Conservation (phyloP, 1,140 invertebrate species). For the Forficula auricularia region DNA sequence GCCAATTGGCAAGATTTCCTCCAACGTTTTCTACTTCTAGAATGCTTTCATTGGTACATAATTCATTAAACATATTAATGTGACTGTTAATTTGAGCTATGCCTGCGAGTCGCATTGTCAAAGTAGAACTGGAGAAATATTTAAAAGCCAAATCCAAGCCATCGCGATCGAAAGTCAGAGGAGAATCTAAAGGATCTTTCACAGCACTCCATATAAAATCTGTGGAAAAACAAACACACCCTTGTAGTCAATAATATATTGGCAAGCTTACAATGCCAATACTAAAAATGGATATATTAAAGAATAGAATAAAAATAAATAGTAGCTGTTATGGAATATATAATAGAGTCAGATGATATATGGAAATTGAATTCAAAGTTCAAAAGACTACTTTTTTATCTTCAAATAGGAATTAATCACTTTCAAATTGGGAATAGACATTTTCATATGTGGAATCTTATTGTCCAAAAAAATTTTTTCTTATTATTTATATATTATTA, state of each 20-base stretch:
- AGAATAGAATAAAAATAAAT: conserved; percentile 1
- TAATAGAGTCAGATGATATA: too few species aligned
- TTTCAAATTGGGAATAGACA: too few species aligned
- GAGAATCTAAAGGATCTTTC: conserved; percentile 76
- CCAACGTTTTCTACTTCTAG: conserved; percentile 68
- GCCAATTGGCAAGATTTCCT: conserved; percentile 68
- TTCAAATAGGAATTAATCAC: too few species aligned
- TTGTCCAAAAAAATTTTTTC: too few species aligned
- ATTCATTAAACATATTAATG: conserved; percentile 76
- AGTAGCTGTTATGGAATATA: too few species aligned
- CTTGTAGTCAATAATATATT: not conserved
- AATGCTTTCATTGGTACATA: conserved; percentile 69
- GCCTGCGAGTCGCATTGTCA: conserved; percentile 78
- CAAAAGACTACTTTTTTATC: too few species aligned
- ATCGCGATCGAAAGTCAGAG: conserved; percentile 71
- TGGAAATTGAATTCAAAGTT: too few species aligned
- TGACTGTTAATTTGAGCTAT: conserved; percentile 90
- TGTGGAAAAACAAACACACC: conserved; percentile 17
- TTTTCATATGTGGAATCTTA: too few species aligned
- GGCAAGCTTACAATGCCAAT: too few species aligned
- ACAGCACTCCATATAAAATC: conserved; percentile 89
- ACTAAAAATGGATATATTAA: conserved; percentile 3
- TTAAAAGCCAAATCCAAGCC: conserved; percentile 82
- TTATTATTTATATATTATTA: too few species aligned
- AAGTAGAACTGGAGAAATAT: conserved; percentile 80